Evolutionary conservation across 1,140 invertebrate species (phyloP), one percentile per base, ranked within the genome.

Genomic region (Cyphomyrmex costatus): DNA sequence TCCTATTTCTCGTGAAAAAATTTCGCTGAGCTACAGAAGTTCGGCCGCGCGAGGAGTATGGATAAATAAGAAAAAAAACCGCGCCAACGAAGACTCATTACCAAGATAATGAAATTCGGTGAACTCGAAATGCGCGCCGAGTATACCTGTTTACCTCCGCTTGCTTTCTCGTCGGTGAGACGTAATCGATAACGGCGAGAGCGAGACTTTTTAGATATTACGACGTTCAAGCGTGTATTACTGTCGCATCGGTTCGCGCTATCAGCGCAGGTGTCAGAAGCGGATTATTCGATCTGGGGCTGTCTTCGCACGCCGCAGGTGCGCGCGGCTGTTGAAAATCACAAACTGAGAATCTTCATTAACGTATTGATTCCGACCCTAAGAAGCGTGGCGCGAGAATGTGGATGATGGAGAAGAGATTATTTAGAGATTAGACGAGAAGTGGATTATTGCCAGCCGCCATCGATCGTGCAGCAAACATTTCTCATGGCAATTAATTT

Each of bases 41-140:
- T 85, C 49, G 42, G 42, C 27, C n/a, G 58, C 33, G 73, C 83
- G 73, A 76, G 14, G 1, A 33, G 21, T 42, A 14, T n/a, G 82
- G 60, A 65, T 77, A 78, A n/a, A n/a, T n/a, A n/a, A n/a, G n/a
- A n/a, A n/a, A n/a, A n/a, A 77, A 68, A 77, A 77, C 56, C 56
- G 78, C 79, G 66, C 51, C 49, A 33, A 70, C 63, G 33, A 58
- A 42, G 80, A 73, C 36, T 85, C 58, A 85, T 85, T 85, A 85
- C 49, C 21, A 60, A 21, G 82, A 85, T 85, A 77, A 85, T 46
- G 33, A 73, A 83, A 73, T 83, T 66, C 70, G 58, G 58, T 76
- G 77, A 85, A 76, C 82, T 65, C 79, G 36, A 83, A 73, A 63
- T 77, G 42, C 36, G n/a, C 56, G 56, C 82, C 49, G 42, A 77